These are phyloP conservation scores for Callimorpha dominula DNA, from an alignment of 2,888 invertebrate species.

Conservation along the genomic window DNA sequence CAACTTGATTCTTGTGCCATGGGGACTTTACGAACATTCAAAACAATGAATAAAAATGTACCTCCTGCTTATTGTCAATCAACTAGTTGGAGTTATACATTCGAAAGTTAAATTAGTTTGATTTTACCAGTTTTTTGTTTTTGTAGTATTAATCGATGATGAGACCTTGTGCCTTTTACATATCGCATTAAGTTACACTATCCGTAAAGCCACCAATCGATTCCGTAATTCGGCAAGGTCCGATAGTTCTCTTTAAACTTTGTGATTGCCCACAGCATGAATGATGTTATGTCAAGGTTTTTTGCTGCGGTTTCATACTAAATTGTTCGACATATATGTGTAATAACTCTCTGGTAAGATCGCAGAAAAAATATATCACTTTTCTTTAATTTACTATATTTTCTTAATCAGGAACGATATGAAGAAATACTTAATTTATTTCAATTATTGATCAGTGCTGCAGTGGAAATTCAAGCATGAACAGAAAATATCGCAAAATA, in stretches of 20 bases:
- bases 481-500: not conserved
- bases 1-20: too few relatives aligned
- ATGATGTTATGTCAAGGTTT: conserved; percentile 47
- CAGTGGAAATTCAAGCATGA: conserved; percentile 23
- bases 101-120: conserved; percentile 18
- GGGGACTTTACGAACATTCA: too few relatives aligned
- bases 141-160: conserved; percentile 30
- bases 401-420: too few relatives aligned
- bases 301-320: conserved; percentile 14
- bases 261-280: conserved; percentile 41
- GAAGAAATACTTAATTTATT: not conserved
- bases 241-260: conserved; percentile 36
- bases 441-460: not conserved
- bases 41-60: too few relatives aligned
- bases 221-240: conserved; percentile 49
- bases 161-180: conserved; percentile 44
- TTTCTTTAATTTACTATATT: not conserved
- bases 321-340: conserved; percentile 6
- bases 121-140: conserved; percentile 23
- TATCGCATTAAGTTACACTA: conserved; percentile 23
- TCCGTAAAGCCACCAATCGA: conserved; percentile 36
- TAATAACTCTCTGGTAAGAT: not conserved
- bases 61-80: not conserved
- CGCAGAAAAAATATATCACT: not conserved
- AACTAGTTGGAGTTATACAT: not conserved